Evolutionary conservation across 1,140 invertebrate genomes (phyloP).

Genomic region (Potamilus streckersoni): DNA sequence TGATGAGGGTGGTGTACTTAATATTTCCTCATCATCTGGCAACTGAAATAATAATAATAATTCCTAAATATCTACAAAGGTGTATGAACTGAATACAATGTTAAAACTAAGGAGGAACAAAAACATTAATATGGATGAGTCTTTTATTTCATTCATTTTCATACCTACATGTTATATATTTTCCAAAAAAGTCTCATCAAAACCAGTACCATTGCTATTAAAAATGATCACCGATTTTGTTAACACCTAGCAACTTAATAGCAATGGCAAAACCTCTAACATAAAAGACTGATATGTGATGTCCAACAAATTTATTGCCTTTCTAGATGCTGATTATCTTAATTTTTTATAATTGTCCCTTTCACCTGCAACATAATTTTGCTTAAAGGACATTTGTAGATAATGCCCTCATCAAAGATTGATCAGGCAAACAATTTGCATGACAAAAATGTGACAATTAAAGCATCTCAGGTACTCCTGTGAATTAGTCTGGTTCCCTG

Average conservation of each 20-base stretch:
- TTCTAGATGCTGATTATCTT: too few relatives aligned
- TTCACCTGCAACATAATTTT: too few relatives aligned
- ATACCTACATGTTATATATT: background rate
- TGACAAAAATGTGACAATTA: too few relatives aligned
- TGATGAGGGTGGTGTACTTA: conserved; percentile 41
- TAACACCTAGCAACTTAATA: background rate
- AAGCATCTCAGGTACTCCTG: too few relatives aligned
- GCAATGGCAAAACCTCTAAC: background rate
- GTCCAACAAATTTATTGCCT: too few relatives aligned
- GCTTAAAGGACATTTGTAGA: too few relatives aligned
- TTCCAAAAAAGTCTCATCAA: background rate
- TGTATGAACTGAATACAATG: background rate
- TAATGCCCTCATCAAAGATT: too few relatives aligned
- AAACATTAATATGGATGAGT: background rate
- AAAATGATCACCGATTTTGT: background rate
- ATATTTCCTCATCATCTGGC: conserved; percentile 51
- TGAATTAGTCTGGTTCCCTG: too few relatives aligned
- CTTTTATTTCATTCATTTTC: background rate
- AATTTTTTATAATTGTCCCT: too few relatives aligned
- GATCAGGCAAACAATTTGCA: too few relatives aligned
- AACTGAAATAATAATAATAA: conserved; percentile 39
- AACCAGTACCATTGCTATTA: background rate
- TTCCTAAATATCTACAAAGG: conserved; percentile 4
- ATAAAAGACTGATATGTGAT: background rate
- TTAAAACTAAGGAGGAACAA: background rate